Evolutionary conservation across 30 jellyfish, hydroid and myxozoan genomes (phyloP).

Genomic region (Mastigias papua): DNA sequence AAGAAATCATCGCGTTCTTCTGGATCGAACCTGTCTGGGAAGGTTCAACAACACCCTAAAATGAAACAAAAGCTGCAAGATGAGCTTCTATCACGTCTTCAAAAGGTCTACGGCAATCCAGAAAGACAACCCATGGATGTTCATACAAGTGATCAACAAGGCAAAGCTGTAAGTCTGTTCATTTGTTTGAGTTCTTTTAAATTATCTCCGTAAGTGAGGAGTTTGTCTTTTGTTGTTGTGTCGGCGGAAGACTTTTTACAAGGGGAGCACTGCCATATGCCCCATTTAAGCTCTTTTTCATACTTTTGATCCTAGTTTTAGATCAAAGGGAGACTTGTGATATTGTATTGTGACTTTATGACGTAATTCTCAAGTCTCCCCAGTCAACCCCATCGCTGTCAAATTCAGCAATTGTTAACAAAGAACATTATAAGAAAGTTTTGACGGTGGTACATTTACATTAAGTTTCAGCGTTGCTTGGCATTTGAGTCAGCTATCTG

Average conservation of each 20-base stretch:
- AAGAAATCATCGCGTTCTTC: constrained; percentile 3
- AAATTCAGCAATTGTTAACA: too few species aligned
- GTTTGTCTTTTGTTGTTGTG: background rate
- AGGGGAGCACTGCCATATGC: too few species aligned
- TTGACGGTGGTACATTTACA: too few species aligned
- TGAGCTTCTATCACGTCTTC: constrained; percentile 52
- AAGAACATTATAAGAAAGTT: too few species aligned
- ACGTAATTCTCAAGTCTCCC: too few species aligned
- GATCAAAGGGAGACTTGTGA: too few species aligned
- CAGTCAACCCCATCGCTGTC: too few species aligned
- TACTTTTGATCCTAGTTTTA: too few species aligned
- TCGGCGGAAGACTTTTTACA: too few species aligned
- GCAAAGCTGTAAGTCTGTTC: constrained; percentile 1
- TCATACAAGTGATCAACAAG: background rate
- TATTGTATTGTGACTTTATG: too few species aligned
- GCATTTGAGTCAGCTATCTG: too few species aligned
- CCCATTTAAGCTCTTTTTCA: too few species aligned
- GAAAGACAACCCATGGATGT: constrained; percentile 5
- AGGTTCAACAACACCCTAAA: constrained; percentile 14
- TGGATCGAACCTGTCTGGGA: background rate
- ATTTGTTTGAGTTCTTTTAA: background rate
- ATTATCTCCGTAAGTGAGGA: background rate
- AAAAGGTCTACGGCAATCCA: constrained; percentile 47
- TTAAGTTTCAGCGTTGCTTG: background rate
- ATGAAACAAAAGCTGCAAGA: constrained; percentile 30